phyloP scores from a whole-genome alignment of 2,113 vertebrate species.

The Conger conger region DNA sequence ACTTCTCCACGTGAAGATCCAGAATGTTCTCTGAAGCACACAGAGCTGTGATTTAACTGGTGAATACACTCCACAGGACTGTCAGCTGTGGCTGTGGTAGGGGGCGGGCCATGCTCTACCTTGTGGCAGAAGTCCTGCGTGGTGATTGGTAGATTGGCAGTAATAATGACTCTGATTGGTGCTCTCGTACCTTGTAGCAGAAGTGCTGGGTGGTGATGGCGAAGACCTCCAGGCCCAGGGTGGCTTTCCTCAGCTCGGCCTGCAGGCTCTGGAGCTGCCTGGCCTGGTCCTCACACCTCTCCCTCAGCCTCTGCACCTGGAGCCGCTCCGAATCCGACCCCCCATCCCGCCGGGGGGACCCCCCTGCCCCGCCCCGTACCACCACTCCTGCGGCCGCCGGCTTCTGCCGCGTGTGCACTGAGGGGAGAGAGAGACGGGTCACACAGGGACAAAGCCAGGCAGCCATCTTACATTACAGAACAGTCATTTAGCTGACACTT shows the following conservation, averaged over 20 bases:
- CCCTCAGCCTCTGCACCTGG: slow-evolving; percentile 77
- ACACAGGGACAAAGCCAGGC: not conserved
- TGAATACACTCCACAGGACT: too few species aligned
- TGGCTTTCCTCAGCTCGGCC: slow-evolving; percentile 74
- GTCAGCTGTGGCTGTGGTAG: too few species aligned
- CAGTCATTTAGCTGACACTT: too few species aligned
- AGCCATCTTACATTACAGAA: too few species aligned
- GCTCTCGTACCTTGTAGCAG: slow-evolving; percentile 77
- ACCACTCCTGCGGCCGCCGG: slow-evolving; percentile 63
- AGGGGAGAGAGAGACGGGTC: not conserved
- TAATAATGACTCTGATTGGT: too few species aligned
- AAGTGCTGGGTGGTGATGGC: slow-evolving; percentile 88
- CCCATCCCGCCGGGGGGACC: slow-evolving; percentile 51
- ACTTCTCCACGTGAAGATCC: not conserved
- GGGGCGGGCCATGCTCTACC: too few species aligned
- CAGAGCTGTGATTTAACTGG: too few species aligned
- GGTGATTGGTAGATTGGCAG: too few species aligned
- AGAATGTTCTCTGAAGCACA: too few species aligned
- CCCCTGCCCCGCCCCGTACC: slow-evolving; percentile 60
- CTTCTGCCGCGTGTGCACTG: slow-evolving; percentile 76
- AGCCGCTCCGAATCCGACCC: slow-evolving; percentile 73
- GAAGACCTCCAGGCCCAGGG: slow-evolving; percentile 80
- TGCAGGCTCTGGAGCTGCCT: slow-evolving; percentile 70
- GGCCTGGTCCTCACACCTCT: slow-evolving; percentile 80
- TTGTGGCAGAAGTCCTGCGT: too few species aligned